These are phyloP conservation scores for Myotis pilosus DNA, from an alignment of 2,797 vertebrate species.

Conservation along the genomic window DNA sequence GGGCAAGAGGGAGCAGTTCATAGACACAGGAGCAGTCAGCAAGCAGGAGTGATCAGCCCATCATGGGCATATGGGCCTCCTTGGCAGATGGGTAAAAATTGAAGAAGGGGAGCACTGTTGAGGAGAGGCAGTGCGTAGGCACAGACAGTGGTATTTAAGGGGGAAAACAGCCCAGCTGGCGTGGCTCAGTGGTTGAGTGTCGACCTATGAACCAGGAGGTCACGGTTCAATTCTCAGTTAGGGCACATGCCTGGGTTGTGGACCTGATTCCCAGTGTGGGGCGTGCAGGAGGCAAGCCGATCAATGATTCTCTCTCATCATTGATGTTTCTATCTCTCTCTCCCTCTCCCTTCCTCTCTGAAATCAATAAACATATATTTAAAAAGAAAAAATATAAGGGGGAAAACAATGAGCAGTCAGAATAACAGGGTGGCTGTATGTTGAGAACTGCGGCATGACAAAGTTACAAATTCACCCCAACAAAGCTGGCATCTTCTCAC, in stretches of 20 bases:
- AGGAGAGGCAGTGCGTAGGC: neutral
- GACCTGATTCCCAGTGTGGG: no score
- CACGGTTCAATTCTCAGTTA: no score
- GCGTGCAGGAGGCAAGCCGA: no score
- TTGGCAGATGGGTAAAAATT: accelerated
- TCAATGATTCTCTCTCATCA: no score
- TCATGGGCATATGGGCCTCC: accelerated
- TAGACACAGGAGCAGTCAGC: neutral
- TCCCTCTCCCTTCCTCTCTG: no score
- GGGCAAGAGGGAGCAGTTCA: neutral
- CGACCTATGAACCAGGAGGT: no score
- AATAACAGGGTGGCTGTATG: accelerated
- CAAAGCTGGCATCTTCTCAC: neutral
- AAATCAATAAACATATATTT: no score
- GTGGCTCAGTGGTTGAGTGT: no score
- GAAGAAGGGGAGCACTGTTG: neutral
- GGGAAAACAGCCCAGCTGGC: no score
- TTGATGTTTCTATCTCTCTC: no score
- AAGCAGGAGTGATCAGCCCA: neutral
- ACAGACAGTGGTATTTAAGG: neutral
- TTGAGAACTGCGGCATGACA: neutral
- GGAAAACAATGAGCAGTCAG: neutral
- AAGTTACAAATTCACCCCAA: neutral
- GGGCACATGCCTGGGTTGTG: no score
- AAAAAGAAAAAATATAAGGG: no score